phyloP scores from a whole-genome alignment of 2,888 invertebrate genomes.

The Drosophila nr. perissopoda region DNA sequence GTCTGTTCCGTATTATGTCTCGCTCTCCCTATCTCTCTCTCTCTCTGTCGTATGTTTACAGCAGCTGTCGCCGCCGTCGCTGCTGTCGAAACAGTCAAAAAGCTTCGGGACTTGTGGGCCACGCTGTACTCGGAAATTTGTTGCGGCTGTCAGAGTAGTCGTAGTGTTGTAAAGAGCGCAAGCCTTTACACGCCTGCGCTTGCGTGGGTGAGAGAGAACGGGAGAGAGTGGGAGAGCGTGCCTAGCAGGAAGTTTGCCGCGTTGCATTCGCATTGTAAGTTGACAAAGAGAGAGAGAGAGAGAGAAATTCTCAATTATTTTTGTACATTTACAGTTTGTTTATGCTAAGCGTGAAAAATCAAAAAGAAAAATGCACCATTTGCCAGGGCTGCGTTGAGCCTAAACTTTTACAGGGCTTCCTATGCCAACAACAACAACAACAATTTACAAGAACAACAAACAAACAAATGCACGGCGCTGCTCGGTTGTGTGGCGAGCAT shows the following conservation, averaged over 20 bases:
- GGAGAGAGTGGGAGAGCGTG: constrained; percentile 27
- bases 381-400: constrained; percentile 27
- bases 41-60: constrained; percentile 49
- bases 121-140: constrained; percentile 68
- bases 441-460: constrained; percentile 31
- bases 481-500: constrained; percentile 28
- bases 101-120: constrained; percentile 34
- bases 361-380: constrained; percentile 37
- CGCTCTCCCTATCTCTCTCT: constrained; percentile 1
- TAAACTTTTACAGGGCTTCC: constrained; percentile 57
- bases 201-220: constrained; percentile 28
- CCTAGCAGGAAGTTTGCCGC: constrained; percentile 52
- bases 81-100: constrained; percentile 27
- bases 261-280: constrained; percentile 45
- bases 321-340: constrained; percentile 33
- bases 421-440: constrained; percentile 29
- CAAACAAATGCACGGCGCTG: constrained; percentile 38
- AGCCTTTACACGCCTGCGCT: constrained; percentile 41
- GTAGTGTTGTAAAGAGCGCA: constrained; percentile 23
- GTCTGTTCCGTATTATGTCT: constrained; percentile 12
- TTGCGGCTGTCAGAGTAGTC: constrained; percentile 64
- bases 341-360: constrained; percentile 23
- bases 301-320: neutral
- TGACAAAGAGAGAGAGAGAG: neutral
- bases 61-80: constrained; percentile 61